Conservation (phyloP, 1,140 invertebrate genomes). For the Orussus abietinus region DNA sequence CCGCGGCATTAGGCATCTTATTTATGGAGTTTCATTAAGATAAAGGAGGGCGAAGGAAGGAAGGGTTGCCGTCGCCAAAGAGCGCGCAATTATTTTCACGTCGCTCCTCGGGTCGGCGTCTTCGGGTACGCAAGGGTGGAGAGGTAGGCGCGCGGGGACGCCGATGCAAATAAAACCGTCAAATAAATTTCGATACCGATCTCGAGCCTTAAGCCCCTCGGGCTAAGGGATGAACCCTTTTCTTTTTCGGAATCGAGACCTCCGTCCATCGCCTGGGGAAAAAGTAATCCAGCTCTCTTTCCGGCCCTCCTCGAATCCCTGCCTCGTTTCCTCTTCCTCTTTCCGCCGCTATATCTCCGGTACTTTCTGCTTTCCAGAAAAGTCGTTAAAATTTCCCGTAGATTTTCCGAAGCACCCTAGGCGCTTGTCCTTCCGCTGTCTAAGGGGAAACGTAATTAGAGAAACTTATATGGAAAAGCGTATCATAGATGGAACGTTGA, state of each 20-base stretch:
- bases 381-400: too few relatives aligned
- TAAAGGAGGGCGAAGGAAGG: constrained; percentile 40
- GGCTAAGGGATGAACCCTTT: constrained; percentile 13
- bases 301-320: too few relatives aligned
- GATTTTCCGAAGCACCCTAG: too few relatives aligned
- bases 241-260: constrained; percentile 12
- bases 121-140: constrained; percentile 7
- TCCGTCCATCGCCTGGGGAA: not conserved
- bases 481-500: too few relatives aligned
- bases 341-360: too few relatives aligned
- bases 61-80: constrained; percentile 46
- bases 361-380: too few relatives aligned
- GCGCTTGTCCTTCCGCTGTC: too few relatives aligned
- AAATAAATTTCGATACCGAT: constrained; percentile 53
- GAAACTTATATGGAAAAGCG: too few relatives aligned
- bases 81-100: constrained; percentile 50
- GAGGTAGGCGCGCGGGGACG: constrained; percentile 24
- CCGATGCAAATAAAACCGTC: constrained; percentile 47
- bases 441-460: too few relatives aligned
- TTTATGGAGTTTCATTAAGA: constrained; percentile 55
- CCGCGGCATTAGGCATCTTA: constrained; percentile 50
- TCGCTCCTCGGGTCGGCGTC: constrained; percentile 17
- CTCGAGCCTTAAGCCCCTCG: constrained; percentile 15
- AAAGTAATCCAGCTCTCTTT: not conserved
- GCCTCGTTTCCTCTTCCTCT: too few relatives aligned